phyloP scores from a whole-genome alignment of 2,797 vertebrate species.

The Coregonus suidteri region DNA sequence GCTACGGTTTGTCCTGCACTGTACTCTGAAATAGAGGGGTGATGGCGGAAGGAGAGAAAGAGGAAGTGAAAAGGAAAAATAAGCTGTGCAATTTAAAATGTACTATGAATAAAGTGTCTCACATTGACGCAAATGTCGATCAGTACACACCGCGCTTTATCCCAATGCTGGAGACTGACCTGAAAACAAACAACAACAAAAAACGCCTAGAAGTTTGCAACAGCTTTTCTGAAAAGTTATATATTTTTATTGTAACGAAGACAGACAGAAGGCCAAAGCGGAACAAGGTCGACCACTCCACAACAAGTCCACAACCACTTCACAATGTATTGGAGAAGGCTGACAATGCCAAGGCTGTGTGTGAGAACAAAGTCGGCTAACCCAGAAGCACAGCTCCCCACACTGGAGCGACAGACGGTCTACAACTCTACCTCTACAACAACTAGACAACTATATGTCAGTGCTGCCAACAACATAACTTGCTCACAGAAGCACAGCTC shows the following conservation, averaged over 20 bases:
- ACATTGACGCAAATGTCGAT: neutral
- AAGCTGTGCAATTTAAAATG: neutral
- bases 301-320: neutral
- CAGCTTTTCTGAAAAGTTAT: neutral
- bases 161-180: neutral
- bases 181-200: neutral
- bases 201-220: neutral
- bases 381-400: no score
- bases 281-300: constrained; percentile 14
- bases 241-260: constrained; percentile 25
- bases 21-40: neutral
- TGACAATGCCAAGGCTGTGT: constrained; percentile 9
- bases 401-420: no score
- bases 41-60: no score
- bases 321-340: constrained; percentile 11
- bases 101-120: neutral
- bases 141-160: no score
- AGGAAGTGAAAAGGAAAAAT: neutral
- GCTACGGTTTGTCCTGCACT: neutral
- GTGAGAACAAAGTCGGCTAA: no score
- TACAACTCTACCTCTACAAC: no score
- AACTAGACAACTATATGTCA: no score
- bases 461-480: no score
- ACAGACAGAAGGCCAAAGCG: neutral
- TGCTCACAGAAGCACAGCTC: no score